Evolutionary conservation across 2,888 invertebrate species (phyloP), one percentile per base, ranked within the genome.

Genomic region (Ceraclea dissimilis): DNA sequence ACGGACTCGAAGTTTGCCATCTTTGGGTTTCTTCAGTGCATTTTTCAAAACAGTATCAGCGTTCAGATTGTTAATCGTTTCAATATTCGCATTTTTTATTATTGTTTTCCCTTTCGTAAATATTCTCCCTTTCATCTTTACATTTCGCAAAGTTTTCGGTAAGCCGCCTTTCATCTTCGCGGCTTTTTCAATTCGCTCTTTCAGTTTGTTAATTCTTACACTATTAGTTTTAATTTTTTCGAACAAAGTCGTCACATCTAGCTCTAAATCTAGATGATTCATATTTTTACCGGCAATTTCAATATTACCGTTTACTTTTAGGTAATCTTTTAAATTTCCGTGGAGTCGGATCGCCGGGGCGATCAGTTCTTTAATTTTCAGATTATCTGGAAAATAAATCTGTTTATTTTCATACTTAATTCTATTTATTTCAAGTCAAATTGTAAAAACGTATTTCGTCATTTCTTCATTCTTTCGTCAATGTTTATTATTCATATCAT

Each of bases 351-450:
- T 31, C n/a, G 47, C 39, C 2, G 62, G 62, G 13, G 62, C 54
- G n/a, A 26, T 51, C 16, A 62, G 46, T 56, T 62, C 56, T 53
- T 58, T 56, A 22, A 60, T 58, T 54, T 54, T 57, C 61, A 59
- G 58, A 26, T 59, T 57, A 54, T 61, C 61, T 61, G 58, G 26
- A 50, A 54, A 39, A 39, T 17, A 33, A 51, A 16, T 18, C 48
- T 22, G 19, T 8, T 39, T 4, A 8, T 39, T 39, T 39, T 13
- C 13, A 20, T 49, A 22, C 39, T n/a, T 39, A 13, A 13, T 26
- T 6, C 10, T 26, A 26, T 26, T 26, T n/a, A n/a, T n/a, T 39
- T 39, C 16, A 16, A 39, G 39, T 39, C 39, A 39, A 39, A 39
- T 4, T 39, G 39, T 39, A 39, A 39, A 39, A 39, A 39, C 39